These are phyloP conservation scores for Ichneumon xanthorius DNA, from an alignment of 2,888 invertebrate genomes.

Conservation along the genomic window DNA sequence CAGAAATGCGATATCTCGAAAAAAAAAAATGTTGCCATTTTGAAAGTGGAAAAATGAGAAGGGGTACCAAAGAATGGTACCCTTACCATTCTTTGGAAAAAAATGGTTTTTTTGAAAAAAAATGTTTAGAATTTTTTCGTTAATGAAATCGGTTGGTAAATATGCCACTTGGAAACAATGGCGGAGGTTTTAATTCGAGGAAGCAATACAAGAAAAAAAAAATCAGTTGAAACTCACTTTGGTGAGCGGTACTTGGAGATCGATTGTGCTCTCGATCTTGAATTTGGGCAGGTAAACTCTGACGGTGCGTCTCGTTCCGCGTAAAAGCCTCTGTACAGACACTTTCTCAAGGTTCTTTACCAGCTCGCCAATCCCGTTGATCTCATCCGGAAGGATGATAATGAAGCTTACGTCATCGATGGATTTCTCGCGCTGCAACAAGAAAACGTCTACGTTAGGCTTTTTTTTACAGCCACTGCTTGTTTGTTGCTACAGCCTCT, in stretches of 20 bases:
- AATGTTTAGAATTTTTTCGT: too few relatives aligned
- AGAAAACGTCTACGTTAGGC: neutral
- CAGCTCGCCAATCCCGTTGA: conserved; percentile 88
- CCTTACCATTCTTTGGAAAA: too few relatives aligned
- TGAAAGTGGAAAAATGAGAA: too few relatives aligned
- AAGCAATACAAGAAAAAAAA: neutral
- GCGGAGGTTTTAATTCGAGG: too few relatives aligned
- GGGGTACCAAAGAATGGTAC: too few relatives aligned
- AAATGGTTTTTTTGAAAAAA: too few relatives aligned
- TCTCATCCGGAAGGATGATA: conserved; percentile 90
- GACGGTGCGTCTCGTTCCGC: conserved; percentile 86
- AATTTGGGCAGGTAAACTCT: conserved; percentile 92
- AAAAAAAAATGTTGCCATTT: too few relatives aligned
- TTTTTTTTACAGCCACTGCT: neutral
- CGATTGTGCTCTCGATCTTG: conserved; percentile 91
- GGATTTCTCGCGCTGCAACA: conserved; percentile 87
- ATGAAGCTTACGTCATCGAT: conserved; percentile 91
- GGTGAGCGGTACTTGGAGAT: conserved; percentile 87
- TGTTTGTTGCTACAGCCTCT: neutral
- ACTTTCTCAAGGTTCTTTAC: conserved; percentile 87
- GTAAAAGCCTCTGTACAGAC: conserved; percentile 86
- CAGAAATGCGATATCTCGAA: too few relatives aligned
- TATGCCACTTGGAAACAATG: too few relatives aligned
- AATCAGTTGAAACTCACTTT: conserved; percentile 86
- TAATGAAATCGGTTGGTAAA: too few relatives aligned